A percentile compares a stretch with the other conserved stretches of the same genome.
Conservation (phyloP, 2,888 invertebrate species). For the Ecliptopera silaceata region DNA sequence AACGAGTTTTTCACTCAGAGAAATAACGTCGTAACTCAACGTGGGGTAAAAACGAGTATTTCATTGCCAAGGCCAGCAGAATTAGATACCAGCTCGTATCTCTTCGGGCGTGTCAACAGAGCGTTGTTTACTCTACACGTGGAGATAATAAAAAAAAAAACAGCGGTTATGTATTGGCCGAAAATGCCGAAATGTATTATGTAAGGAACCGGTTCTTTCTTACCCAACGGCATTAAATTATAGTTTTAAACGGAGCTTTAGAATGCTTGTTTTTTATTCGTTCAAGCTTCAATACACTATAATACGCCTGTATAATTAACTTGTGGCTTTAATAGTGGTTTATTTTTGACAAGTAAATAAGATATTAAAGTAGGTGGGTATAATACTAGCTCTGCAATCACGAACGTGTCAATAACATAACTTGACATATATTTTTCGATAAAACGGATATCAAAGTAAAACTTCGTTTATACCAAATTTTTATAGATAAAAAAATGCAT, state of each 20-base stretch:
- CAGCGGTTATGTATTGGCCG: constrained; percentile 25
- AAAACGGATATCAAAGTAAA: too few species aligned
- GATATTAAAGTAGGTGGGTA: background rate
- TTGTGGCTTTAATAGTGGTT: constrained; percentile 12
- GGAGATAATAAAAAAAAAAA: constrained; percentile 57
- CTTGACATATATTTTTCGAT: too few species aligned
- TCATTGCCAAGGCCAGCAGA: constrained; percentile 81
- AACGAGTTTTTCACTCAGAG: constrained; percentile 57
- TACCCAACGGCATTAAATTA: constrained; percentile 17
- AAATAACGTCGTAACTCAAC: constrained; percentile 61
- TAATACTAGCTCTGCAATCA: too few species aligned
- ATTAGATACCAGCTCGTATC: constrained; percentile 77
- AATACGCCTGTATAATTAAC: constrained; percentile 15
- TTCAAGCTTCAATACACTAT: constrained; percentile 11
- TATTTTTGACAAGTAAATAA: constrained; percentile 15
- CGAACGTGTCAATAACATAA: too few species aligned
- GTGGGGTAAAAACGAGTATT: constrained; percentile 66
- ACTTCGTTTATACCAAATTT: too few species aligned
- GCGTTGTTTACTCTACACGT: constrained; percentile 68
- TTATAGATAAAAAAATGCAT: too few species aligned
- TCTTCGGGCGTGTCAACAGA: constrained; percentile 68
- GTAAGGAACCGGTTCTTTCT: constrained; percentile 21
- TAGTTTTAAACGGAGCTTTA: constrained; percentile 18
- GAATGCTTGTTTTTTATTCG: constrained; percentile 19
- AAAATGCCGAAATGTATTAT: constrained; percentile 20